These are phyloP conservation scores for Tokudaia tokunoshimensis DNA, from an alignment of 2,797 vertebrate species.

Conservation along the genomic window DNA sequence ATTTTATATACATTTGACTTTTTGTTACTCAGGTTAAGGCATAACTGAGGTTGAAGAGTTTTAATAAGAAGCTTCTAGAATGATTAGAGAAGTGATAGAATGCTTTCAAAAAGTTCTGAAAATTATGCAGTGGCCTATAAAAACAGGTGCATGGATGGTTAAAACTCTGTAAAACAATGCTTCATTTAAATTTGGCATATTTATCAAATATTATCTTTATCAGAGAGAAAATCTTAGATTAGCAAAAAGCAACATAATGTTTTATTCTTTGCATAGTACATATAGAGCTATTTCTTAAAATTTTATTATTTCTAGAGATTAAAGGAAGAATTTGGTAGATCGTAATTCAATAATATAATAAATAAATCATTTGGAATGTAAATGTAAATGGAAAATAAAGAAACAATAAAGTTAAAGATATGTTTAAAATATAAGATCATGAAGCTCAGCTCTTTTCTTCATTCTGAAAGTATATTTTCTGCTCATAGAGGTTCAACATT, in stretches of 20 bases:
- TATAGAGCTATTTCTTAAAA: background rate
- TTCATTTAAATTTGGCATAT: background rate
- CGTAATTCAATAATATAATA: conserved; percentile 13
- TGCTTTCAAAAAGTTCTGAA: conserved; percentile 18
- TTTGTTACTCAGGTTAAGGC: background rate
- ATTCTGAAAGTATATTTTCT: background rate
- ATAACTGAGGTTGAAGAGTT: conserved; percentile 19
- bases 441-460: background rate
- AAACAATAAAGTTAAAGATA: conserved; percentile 18
- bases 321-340: conserved; percentile 33
- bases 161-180: background rate
- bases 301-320: conserved; percentile 10
- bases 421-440: background rate
- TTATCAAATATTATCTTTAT: conserved; percentile 5
- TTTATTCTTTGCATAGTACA: conserved; percentile 36
- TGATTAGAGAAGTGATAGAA: background rate
- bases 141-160: background rate
- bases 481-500: background rate
- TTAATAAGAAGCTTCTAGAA: background rate
- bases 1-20: conserved; percentile 9
- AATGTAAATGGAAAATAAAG: background rate
- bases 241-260: conserved; percentile 1
- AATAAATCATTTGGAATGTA: too few species aligned
- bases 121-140: background rate
- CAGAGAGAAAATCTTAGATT: background rate